Evolutionary conservation across 2,888 invertebrate genomes (phyloP).

Genomic region (Tenodera sinensis): DNA sequence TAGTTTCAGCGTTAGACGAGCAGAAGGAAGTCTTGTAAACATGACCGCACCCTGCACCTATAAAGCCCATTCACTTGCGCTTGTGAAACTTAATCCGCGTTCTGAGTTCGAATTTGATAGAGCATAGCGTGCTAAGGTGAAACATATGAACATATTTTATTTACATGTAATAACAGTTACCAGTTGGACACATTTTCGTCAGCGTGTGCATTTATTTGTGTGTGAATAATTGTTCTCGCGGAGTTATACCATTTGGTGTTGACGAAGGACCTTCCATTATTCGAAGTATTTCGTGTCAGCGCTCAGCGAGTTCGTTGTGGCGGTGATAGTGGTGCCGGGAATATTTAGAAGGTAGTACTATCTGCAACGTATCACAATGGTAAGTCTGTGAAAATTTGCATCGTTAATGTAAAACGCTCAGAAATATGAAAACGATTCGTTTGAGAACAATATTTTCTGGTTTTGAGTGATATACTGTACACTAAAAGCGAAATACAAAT

Average conservation of each 20-base stretch:
- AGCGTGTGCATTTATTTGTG: conserved; percentile 28
- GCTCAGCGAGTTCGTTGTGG: conserved; percentile 32
- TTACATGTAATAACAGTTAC: conserved; percentile 23
- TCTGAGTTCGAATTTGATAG: conserved; percentile 32
- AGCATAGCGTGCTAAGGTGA: conserved; percentile 22
- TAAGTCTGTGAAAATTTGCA: conserved; percentile 30
- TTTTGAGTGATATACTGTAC: background rate
- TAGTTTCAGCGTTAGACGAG: conserved; percentile 45
- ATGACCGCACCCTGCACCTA: conserved; percentile 68
- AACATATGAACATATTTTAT: conserved; percentile 27
- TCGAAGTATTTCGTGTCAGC: conserved; percentile 33
- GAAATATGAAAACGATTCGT: background rate
- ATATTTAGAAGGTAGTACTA: conserved; percentile 33
- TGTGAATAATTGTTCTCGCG: conserved; percentile 31
- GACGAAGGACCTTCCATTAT: conserved; percentile 29
- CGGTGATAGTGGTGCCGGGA: conserved; percentile 33
- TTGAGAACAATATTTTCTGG: background rate
- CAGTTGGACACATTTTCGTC: conserved; percentile 22
- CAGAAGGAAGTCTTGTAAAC: conserved; percentile 63
- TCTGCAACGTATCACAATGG: conserved; percentile 34
- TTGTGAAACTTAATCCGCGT: conserved; percentile 53
- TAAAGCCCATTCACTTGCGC: conserved; percentile 63
- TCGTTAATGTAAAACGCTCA: conserved; percentile 13
- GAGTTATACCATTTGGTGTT: conserved; percentile 32
- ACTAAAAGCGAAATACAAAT: background rate